Base-by-base conservation (phyloP, 2,797 vertebrate genomes). In the Perodicticus potto region DNA sequence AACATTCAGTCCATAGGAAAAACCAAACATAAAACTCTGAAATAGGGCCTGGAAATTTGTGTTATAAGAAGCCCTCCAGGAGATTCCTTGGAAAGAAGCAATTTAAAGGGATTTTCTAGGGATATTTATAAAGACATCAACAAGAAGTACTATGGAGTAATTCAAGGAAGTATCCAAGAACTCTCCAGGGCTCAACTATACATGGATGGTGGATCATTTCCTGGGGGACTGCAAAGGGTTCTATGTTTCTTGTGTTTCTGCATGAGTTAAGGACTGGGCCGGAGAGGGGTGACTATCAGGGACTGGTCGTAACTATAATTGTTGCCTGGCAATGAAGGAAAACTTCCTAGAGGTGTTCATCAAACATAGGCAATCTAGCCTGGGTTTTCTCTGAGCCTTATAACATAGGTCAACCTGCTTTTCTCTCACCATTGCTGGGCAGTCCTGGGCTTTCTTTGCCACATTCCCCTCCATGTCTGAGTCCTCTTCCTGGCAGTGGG, bases 391-490 rank as follows among this genome's bases (percentile, higher is more conserved):
- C n/a, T 27, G 32, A 65, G 20, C 16, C 25, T 61, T 73, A 55
- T 8, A 29, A 37, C 23, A 57, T 25, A 49, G 32, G 82, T 63
- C 6, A 27, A 12, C 40, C 5, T 27, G 19, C 14, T 86, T 49
- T 69, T 7, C 61, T 8, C 59, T 88, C 32, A 11, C 43, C 11
- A 3, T 6, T n/a, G 5, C 27, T 34, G 32, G 12, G 37, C 13
- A 61, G 3, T 25, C 82, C 6, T 4, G 40, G 63, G n/a, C 20
- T 81, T 11, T 72, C 2, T 20, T 49, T 37, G n/a, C 17, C 80
- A 55, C 22, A 3, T 40, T 40, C 7, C 8, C 78, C 17, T 73
- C 4, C 0, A 5, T 5, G 6, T 59, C 27, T 14, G 0, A 8
- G 13, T 57, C 61, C 25, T 93, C 73, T 32, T 55, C 29, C 25